Percentiles rank a stretch among this genome's conserved stretches.
These are phyloP conservation scores for Latrodectus elegans DNA, from an alignment of 2,888 invertebrate species.

Conservation along the genomic window DNA sequence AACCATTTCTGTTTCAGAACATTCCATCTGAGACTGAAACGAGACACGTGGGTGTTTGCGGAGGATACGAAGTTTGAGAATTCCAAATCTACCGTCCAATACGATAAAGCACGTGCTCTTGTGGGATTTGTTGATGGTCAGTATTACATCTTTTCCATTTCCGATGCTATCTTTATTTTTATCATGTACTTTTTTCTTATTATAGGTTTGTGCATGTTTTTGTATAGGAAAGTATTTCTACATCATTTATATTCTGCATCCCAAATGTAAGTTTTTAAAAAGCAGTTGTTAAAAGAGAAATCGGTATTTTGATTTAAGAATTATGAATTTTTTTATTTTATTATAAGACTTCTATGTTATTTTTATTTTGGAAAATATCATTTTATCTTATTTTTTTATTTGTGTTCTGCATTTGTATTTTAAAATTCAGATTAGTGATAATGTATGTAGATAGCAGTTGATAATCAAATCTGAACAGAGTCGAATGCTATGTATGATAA, in stretches of 20 bases:
- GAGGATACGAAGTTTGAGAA: slow-evolving; percentile 84
- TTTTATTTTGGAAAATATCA: too few relatives aligned
- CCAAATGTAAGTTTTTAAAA: not conserved
- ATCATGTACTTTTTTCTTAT: slow-evolving; percentile 9
- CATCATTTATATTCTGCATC: not conserved
- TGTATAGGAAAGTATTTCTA: too few relatives aligned
- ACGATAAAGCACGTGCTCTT: slow-evolving; percentile 83
- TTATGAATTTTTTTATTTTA: too few relatives aligned
- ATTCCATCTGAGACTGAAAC: slow-evolving; percentile 83
- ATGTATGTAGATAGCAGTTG: too few relatives aligned
- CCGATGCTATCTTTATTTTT: not conserved
- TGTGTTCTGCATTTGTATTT: too few relatives aligned
- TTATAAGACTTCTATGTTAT: too few relatives aligned
- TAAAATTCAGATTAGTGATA: too few relatives aligned
- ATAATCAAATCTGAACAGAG: too few relatives aligned
- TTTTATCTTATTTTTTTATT: too few relatives aligned
- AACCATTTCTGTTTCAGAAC: slow-evolving; percentile 78
- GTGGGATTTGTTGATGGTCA: slow-evolving; percentile 87
- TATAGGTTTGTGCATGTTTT: not conserved
- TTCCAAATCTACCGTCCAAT: slow-evolving; percentile 67
- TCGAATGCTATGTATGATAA: too few relatives aligned
- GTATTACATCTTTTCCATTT: slow-evolving; percentile 9
- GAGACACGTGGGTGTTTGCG: slow-evolving; percentile 84
- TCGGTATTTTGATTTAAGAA: not conserved
- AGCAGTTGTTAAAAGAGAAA: not conserved